Percentiles rank a stretch among this genome's conserved stretches.
Evolutionary conservation across 2,113 vertebrate species (phyloP).

Genomic region (Cottus gobio): DNA sequence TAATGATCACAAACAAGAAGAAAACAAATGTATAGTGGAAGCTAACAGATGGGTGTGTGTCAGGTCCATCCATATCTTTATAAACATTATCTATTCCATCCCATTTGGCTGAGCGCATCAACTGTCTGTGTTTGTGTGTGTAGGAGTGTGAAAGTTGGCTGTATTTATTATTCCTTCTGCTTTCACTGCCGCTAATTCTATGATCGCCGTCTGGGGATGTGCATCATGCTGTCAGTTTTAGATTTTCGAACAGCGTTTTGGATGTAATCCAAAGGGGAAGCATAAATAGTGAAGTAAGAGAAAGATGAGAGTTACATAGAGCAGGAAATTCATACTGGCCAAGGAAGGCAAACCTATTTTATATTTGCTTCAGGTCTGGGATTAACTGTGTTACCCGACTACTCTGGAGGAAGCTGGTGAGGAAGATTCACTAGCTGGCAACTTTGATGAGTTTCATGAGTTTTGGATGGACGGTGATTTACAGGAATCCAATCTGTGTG

Average conservation of each 20-base stretch:
- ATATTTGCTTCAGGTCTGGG: conserved; percentile 1
- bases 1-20: not conserved
- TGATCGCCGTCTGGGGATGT: not conserved
- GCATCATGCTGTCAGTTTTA: not conserved
- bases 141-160: conserved; percentile 37
- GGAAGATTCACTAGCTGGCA: not conserved
- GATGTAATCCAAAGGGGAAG: not conserved
- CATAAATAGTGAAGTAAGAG: not conserved
- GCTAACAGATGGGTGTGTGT: conserved; percentile 21
- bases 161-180: conserved; percentile 32
- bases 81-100: conserved; percentile 1
- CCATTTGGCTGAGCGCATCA: conserved; percentile 9
- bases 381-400: conserved; percentile 19
- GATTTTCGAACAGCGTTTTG: conserved; percentile 15
- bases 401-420: conserved; percentile 7
- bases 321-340: not conserved
- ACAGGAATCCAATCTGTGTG: conserved; percentile 25
- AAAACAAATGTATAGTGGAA: not conserved
- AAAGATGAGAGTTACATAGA: not conserved
- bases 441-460: conserved; percentile 31
- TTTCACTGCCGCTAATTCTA: conserved; percentile 7
- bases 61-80: not conserved
- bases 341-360: not conserved
- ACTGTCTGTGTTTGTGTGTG: conserved; percentile 24
- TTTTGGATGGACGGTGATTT: conserved; percentile 6